A percentile compares a stretch with the other conserved stretches of the same genome.
These are phyloP conservation scores for Plodia interpunctella DNA, from an alignment of 1,140 invertebrate genomes.

Conservation along the genomic window DNA sequence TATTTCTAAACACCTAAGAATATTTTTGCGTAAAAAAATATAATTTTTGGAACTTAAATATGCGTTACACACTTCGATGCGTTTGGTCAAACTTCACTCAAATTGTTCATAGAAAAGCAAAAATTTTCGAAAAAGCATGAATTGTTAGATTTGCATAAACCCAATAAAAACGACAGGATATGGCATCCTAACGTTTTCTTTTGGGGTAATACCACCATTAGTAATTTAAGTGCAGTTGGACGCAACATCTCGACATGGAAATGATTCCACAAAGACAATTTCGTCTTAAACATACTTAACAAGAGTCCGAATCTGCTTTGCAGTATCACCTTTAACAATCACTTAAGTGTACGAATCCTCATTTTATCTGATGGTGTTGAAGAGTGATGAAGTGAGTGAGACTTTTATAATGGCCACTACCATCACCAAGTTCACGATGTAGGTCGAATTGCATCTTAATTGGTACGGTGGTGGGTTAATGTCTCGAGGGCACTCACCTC, in stretches of 20 bases:
- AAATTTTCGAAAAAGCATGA: conserved; percentile 43
- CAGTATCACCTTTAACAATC: conserved; percentile 73
- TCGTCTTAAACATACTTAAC: conserved; percentile 74
- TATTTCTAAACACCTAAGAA: conserved; percentile 17
- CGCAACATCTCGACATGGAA: conserved; percentile 62
- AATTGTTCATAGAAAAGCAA: conserved; percentile 57
- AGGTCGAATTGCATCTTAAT: conserved; percentile 77
- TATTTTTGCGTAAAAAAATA: conserved; percentile 14
- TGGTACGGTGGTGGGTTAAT: conserved; percentile 72
- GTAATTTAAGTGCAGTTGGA: conserved; percentile 75
- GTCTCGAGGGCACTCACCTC: conserved; percentile 73
- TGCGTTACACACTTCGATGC: conserved; percentile 26
- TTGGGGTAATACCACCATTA: conserved; percentile 61
- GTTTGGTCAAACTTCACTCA: conserved; percentile 75
- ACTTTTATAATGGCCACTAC: conserved; percentile 72
- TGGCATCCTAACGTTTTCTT: conserved; percentile 35
- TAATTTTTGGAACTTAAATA: conserved; percentile 6
- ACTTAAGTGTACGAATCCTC: conserved; percentile 64
- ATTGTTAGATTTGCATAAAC: conserved; percentile 45
- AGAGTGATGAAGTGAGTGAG: conserved; percentile 69
- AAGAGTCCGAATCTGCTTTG: conserved; percentile 71
- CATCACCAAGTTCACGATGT: conserved; percentile 75
- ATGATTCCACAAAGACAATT: conserved; percentile 46
- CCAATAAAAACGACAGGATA: conserved; percentile 39
- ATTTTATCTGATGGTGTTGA: conserved; percentile 74